These are phyloP conservation scores for Mesoclemmys tuberculata DNA, from an alignment of 2,113 vertebrate genomes.

Conservation along the genomic window DNA sequence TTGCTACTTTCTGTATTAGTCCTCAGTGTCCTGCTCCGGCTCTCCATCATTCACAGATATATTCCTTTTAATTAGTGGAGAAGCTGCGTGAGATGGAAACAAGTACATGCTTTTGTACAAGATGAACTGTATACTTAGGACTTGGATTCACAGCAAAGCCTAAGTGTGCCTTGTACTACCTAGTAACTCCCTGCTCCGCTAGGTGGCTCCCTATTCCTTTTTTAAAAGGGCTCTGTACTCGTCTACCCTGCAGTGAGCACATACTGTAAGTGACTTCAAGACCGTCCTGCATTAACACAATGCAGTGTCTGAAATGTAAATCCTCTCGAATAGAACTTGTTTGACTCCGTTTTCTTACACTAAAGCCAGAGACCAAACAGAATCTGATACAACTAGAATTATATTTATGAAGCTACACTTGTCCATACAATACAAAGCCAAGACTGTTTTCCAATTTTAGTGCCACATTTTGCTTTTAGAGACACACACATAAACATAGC, in stretches of 20 bases:
- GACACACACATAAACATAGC: not conserved
- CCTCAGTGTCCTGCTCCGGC: not conserved
- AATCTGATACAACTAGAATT: not conserved
- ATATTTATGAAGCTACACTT: not conserved
- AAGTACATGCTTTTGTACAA: not conserved
- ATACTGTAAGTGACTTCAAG: not conserved
- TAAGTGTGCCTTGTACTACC: not conserved
- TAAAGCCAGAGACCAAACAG: not conserved
- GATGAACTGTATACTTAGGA: not conserved
- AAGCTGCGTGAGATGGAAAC: not conserved
- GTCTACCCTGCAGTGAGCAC: not conserved
- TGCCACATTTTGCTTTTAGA: not conserved
- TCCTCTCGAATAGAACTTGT: not conserved
- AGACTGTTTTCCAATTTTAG: not conserved
- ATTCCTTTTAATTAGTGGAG: slow-evolving; percentile 23
- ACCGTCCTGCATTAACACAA: rapidly evolving
- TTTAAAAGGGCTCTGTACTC: not conserved
- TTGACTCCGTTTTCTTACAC: not conserved
- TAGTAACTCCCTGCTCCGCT: slow-evolving; percentile 53
- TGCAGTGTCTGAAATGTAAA: not conserved
- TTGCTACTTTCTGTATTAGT: slow-evolving; percentile 38
- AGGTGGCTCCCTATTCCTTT: slow-evolving; percentile 66
- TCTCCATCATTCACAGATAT: not conserved
- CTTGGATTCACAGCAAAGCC: not conserved
- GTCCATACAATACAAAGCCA: not conserved